Conservation (phyloP, 2,113 vertebrate species). For the Phylloscopus whistleri region DNA sequence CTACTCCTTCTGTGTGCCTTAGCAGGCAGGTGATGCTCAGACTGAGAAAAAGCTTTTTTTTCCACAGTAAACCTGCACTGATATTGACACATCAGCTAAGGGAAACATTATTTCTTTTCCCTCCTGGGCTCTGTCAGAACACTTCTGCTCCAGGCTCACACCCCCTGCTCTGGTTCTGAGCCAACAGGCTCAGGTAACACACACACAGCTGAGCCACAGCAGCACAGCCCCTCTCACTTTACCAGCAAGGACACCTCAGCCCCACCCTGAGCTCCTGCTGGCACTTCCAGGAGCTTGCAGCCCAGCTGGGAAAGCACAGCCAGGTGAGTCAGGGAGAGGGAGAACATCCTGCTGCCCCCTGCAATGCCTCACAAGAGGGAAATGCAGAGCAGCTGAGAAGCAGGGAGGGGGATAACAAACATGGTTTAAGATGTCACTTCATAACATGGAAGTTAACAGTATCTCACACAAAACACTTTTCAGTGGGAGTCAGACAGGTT, state of each 20-base stretch:
- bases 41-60: background rate
- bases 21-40: background rate
- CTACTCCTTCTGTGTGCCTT: background rate
- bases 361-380: background rate
- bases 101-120: background rate
- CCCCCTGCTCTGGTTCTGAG: background rate
- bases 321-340: no score
- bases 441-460: background rate
- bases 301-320: background rate
- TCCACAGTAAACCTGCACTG: background rate
- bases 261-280: background rate
- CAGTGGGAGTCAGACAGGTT: background rate
- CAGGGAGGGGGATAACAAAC: background rate
- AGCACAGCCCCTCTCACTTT: background rate
- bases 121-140: background rate
- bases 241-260: background rate
- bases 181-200: background rate
- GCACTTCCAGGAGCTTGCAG: background rate
- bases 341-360: background rate
- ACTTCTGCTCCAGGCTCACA: accelerated
- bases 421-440: background rate
- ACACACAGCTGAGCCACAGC: background rate
- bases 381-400: background rate
- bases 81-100: background rate
- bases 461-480: background rate